Percentiles rank a stretch among this genome's conserved stretches.
Conservation (phyloP, 1,140 invertebrate species). For the Drosophila nasuta region DNA sequence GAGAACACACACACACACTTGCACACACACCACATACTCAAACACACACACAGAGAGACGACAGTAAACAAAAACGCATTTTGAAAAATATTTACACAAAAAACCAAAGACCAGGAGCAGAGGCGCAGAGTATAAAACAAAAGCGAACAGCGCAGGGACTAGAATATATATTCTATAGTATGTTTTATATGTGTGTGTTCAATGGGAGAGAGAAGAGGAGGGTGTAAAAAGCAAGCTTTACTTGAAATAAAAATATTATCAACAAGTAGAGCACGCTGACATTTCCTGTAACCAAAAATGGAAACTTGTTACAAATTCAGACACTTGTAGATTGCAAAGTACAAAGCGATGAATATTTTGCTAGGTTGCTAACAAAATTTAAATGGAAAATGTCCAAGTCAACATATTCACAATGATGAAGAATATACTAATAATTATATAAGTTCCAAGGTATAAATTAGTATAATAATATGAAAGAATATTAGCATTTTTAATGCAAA, state of each 20-base stretch:
- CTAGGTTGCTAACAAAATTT: too few relatives aligned
- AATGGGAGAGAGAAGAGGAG: too few relatives aligned
- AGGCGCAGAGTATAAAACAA: slow-evolving; percentile 18
- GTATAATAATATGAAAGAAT: too few relatives aligned
- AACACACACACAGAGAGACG: background rate
- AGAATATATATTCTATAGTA: background rate
- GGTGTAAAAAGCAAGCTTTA: slow-evolving; percentile 7
- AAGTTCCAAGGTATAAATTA: too few relatives aligned
- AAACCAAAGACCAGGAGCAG: slow-evolving; percentile 46
- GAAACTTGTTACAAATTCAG: too few relatives aligned
- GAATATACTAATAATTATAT: too few relatives aligned
- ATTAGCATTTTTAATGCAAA: too few relatives aligned
- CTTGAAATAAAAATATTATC: slow-evolving; percentile 32
- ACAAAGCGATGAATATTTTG: background rate
- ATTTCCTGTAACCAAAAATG: slow-evolving; percentile 24
- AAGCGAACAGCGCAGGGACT: slow-evolving; percentile 32
- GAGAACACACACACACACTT: slow-evolving; percentile 33
- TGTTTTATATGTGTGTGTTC: too few relatives aligned
- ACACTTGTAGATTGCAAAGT: background rate
- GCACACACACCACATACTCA: slow-evolving; percentile 5
- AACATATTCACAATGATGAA: too few relatives aligned
- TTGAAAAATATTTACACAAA: slow-evolving; percentile 72
- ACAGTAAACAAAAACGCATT: slow-evolving; percentile 75
- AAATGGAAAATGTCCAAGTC: too few relatives aligned
- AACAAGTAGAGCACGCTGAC: slow-evolving; percentile 11